Percentiles rank a stretch among this genome's conserved stretches.
Conservation (phyloP, 2,113 vertebrate genomes). For the Podarcis raffonei region DNA sequence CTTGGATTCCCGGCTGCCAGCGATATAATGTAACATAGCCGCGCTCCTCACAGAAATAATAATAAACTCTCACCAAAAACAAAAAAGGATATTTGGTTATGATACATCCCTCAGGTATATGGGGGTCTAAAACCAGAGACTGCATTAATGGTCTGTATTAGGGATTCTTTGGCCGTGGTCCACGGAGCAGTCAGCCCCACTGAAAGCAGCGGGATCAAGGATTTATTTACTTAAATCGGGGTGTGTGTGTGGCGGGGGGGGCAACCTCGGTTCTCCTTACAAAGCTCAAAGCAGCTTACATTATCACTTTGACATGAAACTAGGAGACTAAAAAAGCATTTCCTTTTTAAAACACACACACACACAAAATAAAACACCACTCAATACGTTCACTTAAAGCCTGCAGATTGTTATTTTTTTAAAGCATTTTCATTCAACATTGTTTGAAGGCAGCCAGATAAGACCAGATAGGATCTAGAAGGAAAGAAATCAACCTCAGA, state of each 20-base stretch:
- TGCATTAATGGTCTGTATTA: not conserved
- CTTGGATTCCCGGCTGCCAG: not conserved
- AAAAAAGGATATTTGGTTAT: not conserved
- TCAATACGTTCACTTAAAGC: not conserved
- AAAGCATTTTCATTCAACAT: not conserved
- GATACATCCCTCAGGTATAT: constrained; percentile 17
- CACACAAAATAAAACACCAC: not conserved
- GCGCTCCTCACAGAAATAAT: not conserved
- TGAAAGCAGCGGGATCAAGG: not conserved
- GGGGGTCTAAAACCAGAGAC: not conserved
- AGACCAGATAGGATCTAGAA: not conserved
- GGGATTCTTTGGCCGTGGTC: not conserved
- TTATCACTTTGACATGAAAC: not conserved
- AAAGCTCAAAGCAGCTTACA: not conserved
- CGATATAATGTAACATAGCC: not conserved
- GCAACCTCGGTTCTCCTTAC: not conserved
- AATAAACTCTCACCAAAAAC: not conserved
- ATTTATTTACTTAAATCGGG: not conserved
- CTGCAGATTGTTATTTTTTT: not conserved
- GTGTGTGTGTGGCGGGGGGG: not conserved
- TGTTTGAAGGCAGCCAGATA: not conserved
- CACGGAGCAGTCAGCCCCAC: not conserved
- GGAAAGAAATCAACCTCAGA: not conserved
- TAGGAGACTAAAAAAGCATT: not conserved
- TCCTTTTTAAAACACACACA: not conserved